These are phyloP conservation scores for Laticauda colubrina DNA, from an alignment of 2,113 vertebrate species.

Conservation along the genomic window DNA sequence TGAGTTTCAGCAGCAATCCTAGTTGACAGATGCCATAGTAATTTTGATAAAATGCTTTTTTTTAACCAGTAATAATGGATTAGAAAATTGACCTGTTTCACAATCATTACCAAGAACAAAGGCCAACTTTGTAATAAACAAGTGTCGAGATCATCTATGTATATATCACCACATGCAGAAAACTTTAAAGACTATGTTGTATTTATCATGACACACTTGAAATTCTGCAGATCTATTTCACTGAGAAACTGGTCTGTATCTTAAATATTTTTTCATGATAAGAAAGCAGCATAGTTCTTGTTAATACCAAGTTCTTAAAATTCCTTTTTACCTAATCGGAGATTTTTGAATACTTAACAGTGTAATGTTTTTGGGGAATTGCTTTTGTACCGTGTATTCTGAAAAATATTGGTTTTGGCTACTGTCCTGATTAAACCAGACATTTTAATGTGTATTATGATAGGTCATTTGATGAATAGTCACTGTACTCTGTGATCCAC, in stretches of 20 bases:
- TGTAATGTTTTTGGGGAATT: conserved; percentile 65
- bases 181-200: background rate
- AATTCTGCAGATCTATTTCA: background rate
- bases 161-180: background rate
- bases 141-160: background rate
- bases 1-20: background rate
- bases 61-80: background rate
- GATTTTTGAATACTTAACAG: conserved; percentile 41
- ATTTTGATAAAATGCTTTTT: background rate
- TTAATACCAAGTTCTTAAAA: conserved; percentile 34
- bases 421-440: conserved; percentile 75
- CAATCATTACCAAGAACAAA: background rate
- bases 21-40: background rate
- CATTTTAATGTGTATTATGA: conserved; percentile 77
- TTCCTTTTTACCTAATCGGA: conserved; percentile 52
- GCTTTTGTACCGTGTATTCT: conserved; percentile 65
- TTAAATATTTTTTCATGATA: background rate
- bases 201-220: background rate
- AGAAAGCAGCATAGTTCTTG: conserved; percentile 19
- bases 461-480: conserved; percentile 78
- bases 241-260: background rate
- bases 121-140: conserved; percentile 17
- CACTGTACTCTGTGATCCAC: conserved; percentile 75
- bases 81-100: conserved; percentile 9
- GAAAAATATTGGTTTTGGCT: conserved; percentile 79